Evolutionary conservation across 2,113 vertebrate species (phyloP).

Genomic region (Donacobius atricapilla): DNA sequence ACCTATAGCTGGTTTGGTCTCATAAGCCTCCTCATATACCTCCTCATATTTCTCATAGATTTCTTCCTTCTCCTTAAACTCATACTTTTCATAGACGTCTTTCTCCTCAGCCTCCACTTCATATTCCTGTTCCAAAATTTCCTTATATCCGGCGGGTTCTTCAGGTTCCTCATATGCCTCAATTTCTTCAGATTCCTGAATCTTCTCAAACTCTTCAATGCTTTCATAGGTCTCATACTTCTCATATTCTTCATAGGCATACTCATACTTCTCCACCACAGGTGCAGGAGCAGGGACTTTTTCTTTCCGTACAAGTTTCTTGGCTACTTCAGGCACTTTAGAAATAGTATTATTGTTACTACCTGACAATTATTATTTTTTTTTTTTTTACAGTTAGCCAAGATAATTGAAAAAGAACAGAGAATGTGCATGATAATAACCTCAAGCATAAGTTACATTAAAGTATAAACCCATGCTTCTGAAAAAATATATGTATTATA

Average conservation of each 20-base stretch:
- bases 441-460: neutral
- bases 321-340: conserved; percentile 71
- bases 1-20: conserved; percentile 71
- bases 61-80: conserved; percentile 29
- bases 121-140: conserved; percentile 9
- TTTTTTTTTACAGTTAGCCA: neutral
- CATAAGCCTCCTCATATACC: conserved; percentile 49
- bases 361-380: neutral
- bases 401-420: neutral
- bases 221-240: conserved; percentile 44
- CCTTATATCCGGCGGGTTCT: conserved; percentile 55
- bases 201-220: conserved; percentile 43
- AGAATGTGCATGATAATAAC: neutral
- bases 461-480: neutral
- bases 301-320: conserved; percentile 64
- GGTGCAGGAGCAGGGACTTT: conserved; percentile 13
- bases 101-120: conserved; percentile 53
- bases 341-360: conserved; percentile 38
- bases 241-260: conserved; percentile 64
- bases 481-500: neutral
- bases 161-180: conserved; percentile 59
- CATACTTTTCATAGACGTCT: conserved; percentile 38
- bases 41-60: conserved; percentile 49
- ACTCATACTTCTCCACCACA: conserved; percentile 20
- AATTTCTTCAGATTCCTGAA: conserved; percentile 67